Evolutionary conservation across 1,140 invertebrate species (phyloP).

Genomic region (Helicoverpa zea): DNA sequence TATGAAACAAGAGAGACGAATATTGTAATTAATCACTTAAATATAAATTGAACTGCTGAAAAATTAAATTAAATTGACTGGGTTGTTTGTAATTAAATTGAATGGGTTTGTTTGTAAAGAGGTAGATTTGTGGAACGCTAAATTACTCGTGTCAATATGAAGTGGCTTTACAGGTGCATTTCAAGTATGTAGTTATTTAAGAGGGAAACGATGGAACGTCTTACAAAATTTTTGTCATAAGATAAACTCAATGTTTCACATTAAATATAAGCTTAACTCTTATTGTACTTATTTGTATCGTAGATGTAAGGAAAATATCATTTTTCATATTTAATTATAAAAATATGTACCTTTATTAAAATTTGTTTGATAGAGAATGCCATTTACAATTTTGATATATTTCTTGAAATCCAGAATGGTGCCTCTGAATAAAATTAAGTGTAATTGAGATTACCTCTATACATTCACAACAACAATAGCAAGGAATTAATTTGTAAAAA

Average conservation of each 20-base stretch:
- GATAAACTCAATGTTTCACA: background rate
- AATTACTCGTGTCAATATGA: conserved; percentile 58
- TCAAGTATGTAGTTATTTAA: background rate
- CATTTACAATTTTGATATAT: background rate
- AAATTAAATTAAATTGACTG: background rate
- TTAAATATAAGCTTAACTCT: no score
- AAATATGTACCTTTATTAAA: no score
- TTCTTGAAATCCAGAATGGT: background rate
- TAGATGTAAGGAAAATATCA: background rate
- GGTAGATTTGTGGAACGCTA: background rate
- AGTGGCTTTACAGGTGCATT: conserved; percentile 56
- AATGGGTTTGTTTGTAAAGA: background rate
- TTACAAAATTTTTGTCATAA: background rate
- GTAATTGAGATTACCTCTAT: background rate
- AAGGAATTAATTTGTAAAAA: background rate
- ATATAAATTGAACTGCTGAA: no score
- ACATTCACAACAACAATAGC: background rate
- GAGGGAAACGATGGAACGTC: no score
- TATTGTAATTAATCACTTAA: no score
- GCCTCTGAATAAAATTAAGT: background rate
- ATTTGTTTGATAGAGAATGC: background rate
- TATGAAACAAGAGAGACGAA: no score
- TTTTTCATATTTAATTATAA: background rate
- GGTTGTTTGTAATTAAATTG: no score
- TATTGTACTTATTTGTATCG: background rate